Conservation (phyloP, 1,140 invertebrate species). For the Pseudomyrmex dendroicus region DNA sequence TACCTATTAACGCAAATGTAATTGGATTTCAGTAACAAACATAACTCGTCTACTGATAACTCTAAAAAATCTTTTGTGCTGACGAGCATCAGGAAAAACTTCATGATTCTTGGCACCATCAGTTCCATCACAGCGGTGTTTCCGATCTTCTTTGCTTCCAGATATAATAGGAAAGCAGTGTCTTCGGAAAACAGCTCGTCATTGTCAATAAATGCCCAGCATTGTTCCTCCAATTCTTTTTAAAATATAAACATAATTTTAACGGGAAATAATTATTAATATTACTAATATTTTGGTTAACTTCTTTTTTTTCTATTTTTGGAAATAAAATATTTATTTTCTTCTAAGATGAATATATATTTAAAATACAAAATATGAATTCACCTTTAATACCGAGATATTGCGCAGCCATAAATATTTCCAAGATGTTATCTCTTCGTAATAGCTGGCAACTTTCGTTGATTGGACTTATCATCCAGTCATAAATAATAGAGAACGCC, state of each 20-base stretch:
- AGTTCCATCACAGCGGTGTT: slow-evolving; percentile 88
- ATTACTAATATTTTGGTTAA: background rate
- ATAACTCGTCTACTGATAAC: slow-evolving; percentile 87
- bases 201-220: slow-evolving; percentile 90
- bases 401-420: slow-evolving; percentile 89
- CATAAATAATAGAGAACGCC: slow-evolving; percentile 89
- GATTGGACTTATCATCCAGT: slow-evolving; percentile 90
- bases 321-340: background rate
- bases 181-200: slow-evolving; percentile 89
- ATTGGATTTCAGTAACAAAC: slow-evolving; percentile 88
- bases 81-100: slow-evolving; percentile 90
- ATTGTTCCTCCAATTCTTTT: slow-evolving; percentile 89
- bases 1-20: slow-evolving; percentile 90
- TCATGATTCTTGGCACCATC: slow-evolving; percentile 90
- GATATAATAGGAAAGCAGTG: slow-evolving; percentile 89
- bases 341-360: slow-evolving; percentile 5
- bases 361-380: slow-evolving; percentile 4
- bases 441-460: slow-evolving; percentile 86
- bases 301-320: background rate
- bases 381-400: slow-evolving; percentile 88
- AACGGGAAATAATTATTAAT: background rate
- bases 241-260: slow-evolving; percentile 1
- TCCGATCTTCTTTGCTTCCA: slow-evolving; percentile 86
- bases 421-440: slow-evolving; percentile 88
- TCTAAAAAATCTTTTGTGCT: slow-evolving; percentile 89